Percentiles rank a stretch among this genome's conserved stretches.
Evolutionary conservation across 2,888 invertebrate genomes (phyloP).

Genomic region (Corbicula japonica): DNA sequence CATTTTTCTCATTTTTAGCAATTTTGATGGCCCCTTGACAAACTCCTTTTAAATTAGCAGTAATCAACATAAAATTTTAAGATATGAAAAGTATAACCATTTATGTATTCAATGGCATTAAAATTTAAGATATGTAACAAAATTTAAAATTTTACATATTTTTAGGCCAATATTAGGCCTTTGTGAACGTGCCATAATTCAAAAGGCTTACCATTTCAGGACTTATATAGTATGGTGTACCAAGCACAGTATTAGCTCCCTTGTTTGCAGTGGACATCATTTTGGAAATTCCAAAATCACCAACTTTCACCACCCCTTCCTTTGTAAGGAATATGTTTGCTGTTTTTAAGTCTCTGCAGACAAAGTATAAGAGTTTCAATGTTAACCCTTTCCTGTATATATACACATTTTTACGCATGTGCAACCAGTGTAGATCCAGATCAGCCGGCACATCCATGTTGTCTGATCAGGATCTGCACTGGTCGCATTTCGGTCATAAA

Average conservation of each 20-base stretch:
- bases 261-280: constrained; percentile 90
- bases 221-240: constrained; percentile 92
- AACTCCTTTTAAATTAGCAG: too few species aligned
- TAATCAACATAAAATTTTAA: too few species aligned
- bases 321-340: constrained; percentile 92
- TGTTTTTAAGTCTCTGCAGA: constrained; percentile 90
- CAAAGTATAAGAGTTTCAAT: too few species aligned
- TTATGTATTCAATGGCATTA: neutral
- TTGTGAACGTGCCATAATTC: neutral
- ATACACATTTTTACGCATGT: too few species aligned
- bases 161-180: neutral
- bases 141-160: neutral
- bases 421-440: too few species aligned
- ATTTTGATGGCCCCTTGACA: too few species aligned
- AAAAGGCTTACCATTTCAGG: constrained; percentile 89
- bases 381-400: too few species aligned
- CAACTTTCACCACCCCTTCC: constrained; percentile 90
- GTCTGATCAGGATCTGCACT: too few species aligned
- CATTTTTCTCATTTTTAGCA: too few species aligned
- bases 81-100: too few species aligned
- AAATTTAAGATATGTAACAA: neutral
- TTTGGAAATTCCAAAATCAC: constrained; percentile 93
- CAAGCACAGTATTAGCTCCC: constrained; percentile 91
- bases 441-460: too few species aligned
- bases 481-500: too few species aligned